Conservation (phyloP, 1,140 invertebrate genomes). For the Teleopsis dalmanni region DNA sequence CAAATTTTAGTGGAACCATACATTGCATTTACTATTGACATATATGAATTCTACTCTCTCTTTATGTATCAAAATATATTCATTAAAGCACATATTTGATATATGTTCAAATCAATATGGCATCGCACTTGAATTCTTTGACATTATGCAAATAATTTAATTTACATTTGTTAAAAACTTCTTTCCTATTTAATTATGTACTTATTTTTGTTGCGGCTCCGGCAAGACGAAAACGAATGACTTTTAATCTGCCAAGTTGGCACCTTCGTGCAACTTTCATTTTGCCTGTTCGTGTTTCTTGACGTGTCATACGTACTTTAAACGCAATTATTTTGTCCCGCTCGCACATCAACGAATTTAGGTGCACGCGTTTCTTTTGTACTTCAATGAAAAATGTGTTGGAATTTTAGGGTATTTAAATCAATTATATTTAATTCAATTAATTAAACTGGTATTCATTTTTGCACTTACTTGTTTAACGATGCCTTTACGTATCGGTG, state of each 20-base stretch:
- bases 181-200: no score
- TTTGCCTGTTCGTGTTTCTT: slow-evolving; percentile 22
- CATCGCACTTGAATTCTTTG: no score
- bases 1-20: no score
- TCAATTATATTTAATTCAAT: background rate
- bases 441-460: background rate
- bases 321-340: slow-evolving; percentile 26
- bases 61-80: no score
- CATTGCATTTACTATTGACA: no score
- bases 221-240: background rate
- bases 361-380: background rate
- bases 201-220: background rate
- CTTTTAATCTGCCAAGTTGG: slow-evolving; percentile 39
- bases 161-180: no score
- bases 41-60: no score
- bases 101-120: no score
- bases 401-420: slow-evolving; percentile 1
- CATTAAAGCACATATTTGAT: no score
- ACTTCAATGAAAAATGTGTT: slow-evolving; percentile 1
- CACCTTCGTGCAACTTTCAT: slow-evolving; percentile 25
- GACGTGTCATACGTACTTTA: slow-evolving; percentile 33
- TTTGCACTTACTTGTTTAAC: slow-evolving; percentile 37
- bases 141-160: no score
- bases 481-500: slow-evolving; percentile 32
- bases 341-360: slow-evolving; percentile 21